Percentiles rank a stretch among this genome's conserved stretches.
These are phyloP conservation scores for Drosophila nebulosa DNA, from an alignment of 1,140 invertebrate species.

Conservation along the genomic window DNA sequence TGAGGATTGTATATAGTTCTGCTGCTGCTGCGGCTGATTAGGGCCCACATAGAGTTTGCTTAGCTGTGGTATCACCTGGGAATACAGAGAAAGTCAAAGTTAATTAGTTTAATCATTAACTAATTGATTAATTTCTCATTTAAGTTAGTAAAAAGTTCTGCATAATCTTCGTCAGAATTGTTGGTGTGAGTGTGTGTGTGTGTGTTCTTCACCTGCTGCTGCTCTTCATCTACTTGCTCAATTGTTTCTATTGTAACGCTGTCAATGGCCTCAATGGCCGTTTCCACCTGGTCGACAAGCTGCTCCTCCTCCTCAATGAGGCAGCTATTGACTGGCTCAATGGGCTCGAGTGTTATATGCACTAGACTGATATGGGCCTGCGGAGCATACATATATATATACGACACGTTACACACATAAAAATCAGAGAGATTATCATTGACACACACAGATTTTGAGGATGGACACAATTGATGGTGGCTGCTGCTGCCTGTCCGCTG, in stretches of 20 bases:
- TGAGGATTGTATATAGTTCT: constrained; percentile 61
- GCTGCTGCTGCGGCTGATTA: constrained; percentile 47
- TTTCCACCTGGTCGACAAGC: not conserved
- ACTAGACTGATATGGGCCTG: constrained; percentile 80
- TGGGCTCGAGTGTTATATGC: constrained; percentile 76
- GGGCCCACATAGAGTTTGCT: constrained; percentile 68
- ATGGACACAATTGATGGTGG: constrained; percentile 1
- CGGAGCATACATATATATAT: constrained; percentile 46
- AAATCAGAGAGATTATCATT: not conserved
- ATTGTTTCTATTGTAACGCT: constrained; percentile 55
- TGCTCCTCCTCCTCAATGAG: constrained; percentile 34
- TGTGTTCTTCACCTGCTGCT: constrained; percentile 15
- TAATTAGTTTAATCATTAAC: not conserved
- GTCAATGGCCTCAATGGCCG: constrained; percentile 44
- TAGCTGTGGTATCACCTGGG: constrained; percentile 74
- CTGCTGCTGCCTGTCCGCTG: constrained; percentile 43
- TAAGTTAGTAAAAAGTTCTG: constrained; percentile 47
- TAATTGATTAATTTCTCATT: no score
- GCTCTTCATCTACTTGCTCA: constrained; percentile 33
- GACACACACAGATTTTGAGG: not conserved
- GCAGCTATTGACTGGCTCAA: constrained; percentile 45
- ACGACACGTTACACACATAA: constrained; percentile 10
- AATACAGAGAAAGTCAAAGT: not conserved
- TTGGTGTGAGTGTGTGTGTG: constrained; percentile 6
- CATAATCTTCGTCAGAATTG: not conserved